A percentile compares a stretch with the other conserved stretches of the same genome.
Conservation (phyloP, 2,797 vertebrate species). For the Cynodonichthys magdalenae region DNA sequence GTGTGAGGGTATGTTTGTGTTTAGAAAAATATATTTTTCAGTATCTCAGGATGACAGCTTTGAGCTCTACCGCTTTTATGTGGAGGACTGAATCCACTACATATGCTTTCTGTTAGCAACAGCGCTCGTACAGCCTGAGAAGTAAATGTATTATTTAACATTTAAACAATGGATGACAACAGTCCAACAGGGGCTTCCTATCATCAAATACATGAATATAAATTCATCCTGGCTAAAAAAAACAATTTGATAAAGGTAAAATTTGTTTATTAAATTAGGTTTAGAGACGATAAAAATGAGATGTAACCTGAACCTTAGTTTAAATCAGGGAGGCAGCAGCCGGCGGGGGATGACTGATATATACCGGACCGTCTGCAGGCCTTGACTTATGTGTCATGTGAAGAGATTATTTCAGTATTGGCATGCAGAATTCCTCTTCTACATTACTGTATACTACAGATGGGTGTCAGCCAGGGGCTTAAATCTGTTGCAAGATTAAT, state of each 20-base stretch:
- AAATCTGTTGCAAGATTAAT: neutral
- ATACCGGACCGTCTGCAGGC: neutral
- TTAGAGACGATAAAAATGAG: neutral
- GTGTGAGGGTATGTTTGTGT: slow-evolving; percentile 39
- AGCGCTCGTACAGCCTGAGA: slow-evolving; percentile 13
- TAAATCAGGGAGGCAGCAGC: slow-evolving; percentile 8
- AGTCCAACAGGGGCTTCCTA: neutral
- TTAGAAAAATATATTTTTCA: slow-evolving; percentile 37
- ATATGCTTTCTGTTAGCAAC: slow-evolving; percentile 21
- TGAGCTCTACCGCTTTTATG: slow-evolving; percentile 28
- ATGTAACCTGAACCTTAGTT: slow-evolving; percentile 7
- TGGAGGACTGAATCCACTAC: slow-evolving; percentile 18
- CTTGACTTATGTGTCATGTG: neutral
- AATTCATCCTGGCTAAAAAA: neutral
- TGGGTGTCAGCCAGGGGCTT: neutral
- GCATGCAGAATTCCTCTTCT: slow-evolving; percentile 8
- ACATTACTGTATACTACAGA: neutral
- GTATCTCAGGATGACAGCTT: slow-evolving; percentile 39
- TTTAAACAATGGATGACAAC: slow-evolving; percentile 15
- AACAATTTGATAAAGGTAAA: neutral
- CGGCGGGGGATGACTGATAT: neutral
- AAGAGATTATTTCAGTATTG: slow-evolving; percentile 16
- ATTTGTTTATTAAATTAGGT: neutral
- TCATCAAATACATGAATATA: neutral
- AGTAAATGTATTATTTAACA: slow-evolving; percentile 34